Percentiles rank a stretch among this genome's conserved stretches.
Conservation (phyloP, 2,797 vertebrate genomes). For the Muscicapa comitata region DNA sequence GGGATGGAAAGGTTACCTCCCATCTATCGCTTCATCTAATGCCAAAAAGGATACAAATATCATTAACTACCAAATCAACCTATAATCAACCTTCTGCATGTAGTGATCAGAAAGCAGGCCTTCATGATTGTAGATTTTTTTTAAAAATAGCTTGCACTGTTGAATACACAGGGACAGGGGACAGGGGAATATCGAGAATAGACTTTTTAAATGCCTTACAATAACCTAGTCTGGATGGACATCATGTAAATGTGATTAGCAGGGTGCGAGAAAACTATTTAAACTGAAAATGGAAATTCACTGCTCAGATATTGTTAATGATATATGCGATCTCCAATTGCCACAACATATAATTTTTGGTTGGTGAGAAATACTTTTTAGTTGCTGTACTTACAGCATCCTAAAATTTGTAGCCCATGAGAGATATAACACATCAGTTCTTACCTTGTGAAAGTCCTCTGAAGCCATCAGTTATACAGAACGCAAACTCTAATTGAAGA, state of each 20-base stretch:
- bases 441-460: not conserved
- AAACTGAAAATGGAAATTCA: not conserved
- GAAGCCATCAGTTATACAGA: not conserved
- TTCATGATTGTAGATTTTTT: not conserved
- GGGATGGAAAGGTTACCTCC: not conserved
- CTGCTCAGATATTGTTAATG: not conserved
- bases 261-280: not conserved
- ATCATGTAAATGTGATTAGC: not conserved
- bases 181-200: not conserved
- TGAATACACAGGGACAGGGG: not conserved
- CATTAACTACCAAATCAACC: not conserved
- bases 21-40: not conserved
- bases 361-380: not conserved
- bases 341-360: not conserved
- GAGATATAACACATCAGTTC: not conserved
- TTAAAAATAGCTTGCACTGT: not conserved
- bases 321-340: not conserved
- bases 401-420: not conserved
- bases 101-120: not conserved
- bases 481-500: not conserved
- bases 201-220: not conserved
- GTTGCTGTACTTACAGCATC: not conserved
- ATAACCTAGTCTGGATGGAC: not conserved
- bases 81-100: not conserved
- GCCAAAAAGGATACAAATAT: not conserved